phyloP scores from a whole-genome alignment of 2,888 invertebrate genomes.

The Drosophila paramelanica region DNA sequence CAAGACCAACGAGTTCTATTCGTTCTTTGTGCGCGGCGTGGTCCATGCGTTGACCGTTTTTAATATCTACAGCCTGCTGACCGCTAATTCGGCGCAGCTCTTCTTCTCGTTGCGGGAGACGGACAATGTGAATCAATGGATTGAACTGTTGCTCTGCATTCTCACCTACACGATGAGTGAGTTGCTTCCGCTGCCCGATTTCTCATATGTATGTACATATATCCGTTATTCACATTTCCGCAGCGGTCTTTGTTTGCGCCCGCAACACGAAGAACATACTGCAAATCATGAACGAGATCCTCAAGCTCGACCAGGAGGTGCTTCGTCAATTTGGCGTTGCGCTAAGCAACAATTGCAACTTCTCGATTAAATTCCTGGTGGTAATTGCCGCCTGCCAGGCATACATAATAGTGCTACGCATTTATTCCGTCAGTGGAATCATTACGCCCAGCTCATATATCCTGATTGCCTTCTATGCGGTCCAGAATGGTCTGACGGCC shows the following conservation, averaged over 20 bases:
- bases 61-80: slow-evolving; percentile 75
- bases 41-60: slow-evolving; percentile 75
- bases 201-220: too few species aligned
- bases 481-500: slow-evolving; percentile 79
- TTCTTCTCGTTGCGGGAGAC: slow-evolving; percentile 75
- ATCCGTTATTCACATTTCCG: neutral
- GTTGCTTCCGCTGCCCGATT: slow-evolving; percentile 3
- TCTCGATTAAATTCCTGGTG: slow-evolving; percentile 66
- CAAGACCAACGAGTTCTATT: slow-evolving; percentile 72
- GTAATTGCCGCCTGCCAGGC: slow-evolving; percentile 71
- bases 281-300: slow-evolving; percentile 79
- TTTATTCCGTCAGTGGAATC: slow-evolving; percentile 46
- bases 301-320: slow-evolving; percentile 81
- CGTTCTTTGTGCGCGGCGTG: slow-evolving; percentile 71
- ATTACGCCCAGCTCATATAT: slow-evolving; percentile 71
- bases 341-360: slow-evolving; percentile 74
- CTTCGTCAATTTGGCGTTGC: slow-evolving; percentile 61
- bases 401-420: slow-evolving; percentile 73
- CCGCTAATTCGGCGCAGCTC: slow-evolving; percentile 62
- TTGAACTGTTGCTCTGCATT: slow-evolving; percentile 79
- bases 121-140: slow-evolving; percentile 82
- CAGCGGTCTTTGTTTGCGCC: slow-evolving; percentile 73
- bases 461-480: slow-evolving; percentile 69
- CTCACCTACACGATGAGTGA: slow-evolving; percentile 71
- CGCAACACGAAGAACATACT: slow-evolving; percentile 74